Evolutionary conservation across 2,888 invertebrate species (phyloP).

Genomic region (Chorisops tibialis): DNA sequence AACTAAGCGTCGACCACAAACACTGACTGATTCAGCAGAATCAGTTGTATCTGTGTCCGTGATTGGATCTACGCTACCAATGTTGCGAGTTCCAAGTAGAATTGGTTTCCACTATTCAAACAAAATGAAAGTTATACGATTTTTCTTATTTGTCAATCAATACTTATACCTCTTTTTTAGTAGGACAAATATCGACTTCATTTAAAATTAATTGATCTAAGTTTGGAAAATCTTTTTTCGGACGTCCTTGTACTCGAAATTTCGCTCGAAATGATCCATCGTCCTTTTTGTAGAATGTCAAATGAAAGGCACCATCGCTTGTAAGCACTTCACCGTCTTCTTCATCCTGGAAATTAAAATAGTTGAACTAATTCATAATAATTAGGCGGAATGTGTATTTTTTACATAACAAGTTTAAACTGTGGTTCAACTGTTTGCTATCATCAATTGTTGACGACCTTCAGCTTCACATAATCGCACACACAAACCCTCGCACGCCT

Average conservation of each 20-base stretch:
- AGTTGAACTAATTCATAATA: too few species aligned
- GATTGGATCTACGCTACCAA: slow-evolving; percentile 1
- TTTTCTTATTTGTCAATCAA: background rate
- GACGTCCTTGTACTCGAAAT: slow-evolving; percentile 26
- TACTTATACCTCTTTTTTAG: slow-evolving; percentile 13
- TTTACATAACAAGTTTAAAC: too few species aligned
- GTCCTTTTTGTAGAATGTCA: slow-evolving; percentile 14
- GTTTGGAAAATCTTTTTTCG: slow-evolving; percentile 28
- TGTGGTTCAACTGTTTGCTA: too few species aligned
- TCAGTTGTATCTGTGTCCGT: slow-evolving; percentile 7
- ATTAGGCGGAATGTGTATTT: too few species aligned
- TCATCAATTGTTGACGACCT: too few species aligned
- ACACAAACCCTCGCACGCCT: too few species aligned
- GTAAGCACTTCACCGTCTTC: background rate
- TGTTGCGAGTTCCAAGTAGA: slow-evolving; percentile 2
- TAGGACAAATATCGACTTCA: slow-evolving; percentile 26
- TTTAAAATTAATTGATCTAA: slow-evolving; percentile 25
- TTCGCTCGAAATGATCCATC: slow-evolving; percentile 2
- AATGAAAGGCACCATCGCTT: slow-evolving; percentile 18
- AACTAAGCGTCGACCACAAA: slow-evolving; percentile 27
- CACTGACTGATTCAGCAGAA: background rate
- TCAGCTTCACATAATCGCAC: too few species aligned
- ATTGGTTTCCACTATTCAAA: slow-evolving; percentile 15
- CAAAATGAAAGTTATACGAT: background rate
- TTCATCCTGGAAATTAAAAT: slow-evolving; percentile 10